Evolutionary conservation across 2,888 invertebrate species (phyloP), one percentile per base, ranked within the genome.

Genomic region (Plebejus melissa): DNA sequence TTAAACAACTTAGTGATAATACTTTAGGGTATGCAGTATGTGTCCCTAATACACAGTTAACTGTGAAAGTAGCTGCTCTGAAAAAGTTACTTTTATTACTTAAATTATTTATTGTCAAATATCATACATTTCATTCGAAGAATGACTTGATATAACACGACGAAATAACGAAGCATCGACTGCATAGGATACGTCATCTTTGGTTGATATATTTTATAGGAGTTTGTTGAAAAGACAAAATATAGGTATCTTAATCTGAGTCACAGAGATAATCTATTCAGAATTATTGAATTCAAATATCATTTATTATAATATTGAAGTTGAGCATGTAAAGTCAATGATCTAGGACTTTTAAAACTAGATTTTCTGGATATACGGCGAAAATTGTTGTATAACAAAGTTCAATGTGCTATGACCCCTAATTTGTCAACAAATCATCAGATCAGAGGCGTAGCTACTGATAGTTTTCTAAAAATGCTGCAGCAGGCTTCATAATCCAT

Each of bases 221-320:
- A 46, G 46, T 46, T 46, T 46, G 16, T 54, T 54, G 54, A 16
- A 50, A 50, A 50, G 4, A 50, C 50, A 50, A 50, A 50, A 22
- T 22, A 2, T 46, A 54, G 54, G 54, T 4, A 54, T 54, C 4
- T 16, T 22, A 22, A 22, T 16, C 16, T 54, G 54, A 54, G 54
- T 54, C 54, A 54, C 16, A 54, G 3, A 13, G 4, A 16, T 54
- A 54, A 54, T 54, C 54, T 16, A 54, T 54, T 54, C 54, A 54
- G 16, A 54, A 58, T n/a, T 58, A 58, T 58, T 58, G 58, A 58
- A 54, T 4, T 58, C 58, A n/a, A 58, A 58, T 58, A 58, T 58
- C 2, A 22, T 58, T 54, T 22, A 58, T 58, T n/a, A 11, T 28
- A 60, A 28, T 60, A 60, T 60, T 60, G 11, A 28, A 11, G 60